Evolutionary conservation across 2,888 invertebrate species (phyloP).

Genomic region (Oeneis ivallda): DNA sequence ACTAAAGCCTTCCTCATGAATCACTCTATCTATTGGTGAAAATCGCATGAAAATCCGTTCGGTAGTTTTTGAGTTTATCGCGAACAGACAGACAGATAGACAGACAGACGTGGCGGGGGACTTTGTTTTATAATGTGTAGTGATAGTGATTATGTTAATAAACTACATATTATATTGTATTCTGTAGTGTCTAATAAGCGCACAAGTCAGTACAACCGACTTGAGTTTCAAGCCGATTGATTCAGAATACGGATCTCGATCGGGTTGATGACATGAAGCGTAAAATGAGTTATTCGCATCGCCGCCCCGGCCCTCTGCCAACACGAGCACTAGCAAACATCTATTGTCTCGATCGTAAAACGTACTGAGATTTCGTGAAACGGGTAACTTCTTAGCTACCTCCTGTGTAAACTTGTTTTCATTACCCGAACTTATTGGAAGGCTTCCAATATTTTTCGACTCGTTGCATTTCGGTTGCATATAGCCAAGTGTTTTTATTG

Average conservation of each 20-base stretch:
- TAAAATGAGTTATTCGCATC: constrained; percentile 77
- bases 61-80: no score
- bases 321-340: constrained; percentile 63
- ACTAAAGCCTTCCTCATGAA: no score
- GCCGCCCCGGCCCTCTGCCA: constrained; percentile 68
- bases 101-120: no score
- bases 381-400: constrained; percentile 67
- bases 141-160: no score
- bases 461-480: constrained; percentile 68
- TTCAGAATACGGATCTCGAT: constrained; percentile 57
- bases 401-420: constrained; percentile 71
- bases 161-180: neutral
- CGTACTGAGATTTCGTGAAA: constrained; percentile 72
- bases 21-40: no score
- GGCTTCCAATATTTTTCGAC: constrained; percentile 74
- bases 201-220: constrained; percentile 43
- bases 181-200: neutral
- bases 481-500: constrained; percentile 58
- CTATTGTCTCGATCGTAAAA: constrained; percentile 71
- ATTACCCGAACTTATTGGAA: constrained; percentile 77
- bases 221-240: constrained; percentile 56
- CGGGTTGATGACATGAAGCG: constrained; percentile 66
- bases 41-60: no score
- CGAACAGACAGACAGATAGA: no score
- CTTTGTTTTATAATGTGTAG: no score